These are phyloP conservation scores for Watsonalla cultraria DNA, from an alignment of 2,888 invertebrate species.

Conservation along the genomic window DNA sequence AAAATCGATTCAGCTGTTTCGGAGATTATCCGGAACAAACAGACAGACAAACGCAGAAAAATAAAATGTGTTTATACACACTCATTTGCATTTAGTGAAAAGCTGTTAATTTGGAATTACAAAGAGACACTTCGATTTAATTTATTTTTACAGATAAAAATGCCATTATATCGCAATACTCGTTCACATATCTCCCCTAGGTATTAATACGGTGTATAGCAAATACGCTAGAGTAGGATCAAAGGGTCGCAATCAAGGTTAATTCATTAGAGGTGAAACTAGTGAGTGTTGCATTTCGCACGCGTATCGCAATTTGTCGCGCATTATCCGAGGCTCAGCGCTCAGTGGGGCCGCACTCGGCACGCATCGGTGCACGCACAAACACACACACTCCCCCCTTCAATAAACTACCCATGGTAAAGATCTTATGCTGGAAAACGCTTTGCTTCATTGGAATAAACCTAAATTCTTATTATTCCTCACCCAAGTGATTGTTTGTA, in stretches of 20 bases:
- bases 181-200: background rate
- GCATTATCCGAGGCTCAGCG: slow-evolving; percentile 47
- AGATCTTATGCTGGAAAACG: background rate
- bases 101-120: too few relatives aligned
- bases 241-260: slow-evolving; percentile 32
- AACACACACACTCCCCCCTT: slow-evolving; percentile 18
- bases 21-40: too few relatives aligned
- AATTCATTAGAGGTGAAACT: slow-evolving; percentile 33
- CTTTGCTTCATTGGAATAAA: too few relatives aligned
- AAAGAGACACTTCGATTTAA: too few relatives aligned
- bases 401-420: slow-evolving; percentile 1
- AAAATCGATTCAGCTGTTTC: too few relatives aligned
- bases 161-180: too few relatives aligned
- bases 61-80: too few relatives aligned
- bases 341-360: slow-evolving; percentile 28
- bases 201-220: background rate
- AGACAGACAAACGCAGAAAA: too few relatives aligned
- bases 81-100: too few relatives aligned
- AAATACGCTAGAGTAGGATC: slow-evolving; percentile 11
- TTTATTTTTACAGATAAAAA: too few relatives aligned
- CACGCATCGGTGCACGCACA: slow-evolving; percentile 42
- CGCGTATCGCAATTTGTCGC: slow-evolving; percentile 59
- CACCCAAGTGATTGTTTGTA: too few relatives aligned
- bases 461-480: too few relatives aligned
- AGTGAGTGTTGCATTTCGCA: slow-evolving; percentile 59